Percentiles rank a stretch among this genome's conserved stretches.
These are phyloP conservation scores for western clawed frog (Xenopus tropicalis) DNA, from an alignment of 2,113 vertebrate species.

Conservation along the genomic window UCB_Xtro_10.0 CM004443.2:15295501-15296000, in stretches of 20 bases:
- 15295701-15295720: too few species aligned
- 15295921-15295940: not conserved
- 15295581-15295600: too few species aligned
- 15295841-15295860: conserved; percentile 67
- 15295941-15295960: not conserved
- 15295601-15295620: too few species aligned
- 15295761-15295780: conserved; percentile 68
- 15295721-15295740: conserved; percentile 42
- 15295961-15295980: not conserved
- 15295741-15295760: conserved; percentile 77
- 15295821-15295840: conserved; percentile 51
- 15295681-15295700: too few species aligned
- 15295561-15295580: too few species aligned
- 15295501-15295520: too few species aligned
- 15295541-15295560: too few species aligned
- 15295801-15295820: conserved; percentile 96
- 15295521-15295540: too few species aligned
- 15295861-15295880: conserved; percentile 87
- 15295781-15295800: conserved; percentile 94
- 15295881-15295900: conserved; percentile 87
- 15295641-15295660: too few species aligned
- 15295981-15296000: too few species aligned
- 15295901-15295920: conserved; percentile 89
- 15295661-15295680: too few species aligned
- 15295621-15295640: too few species aligned